Evolutionary conservation across 2,888 invertebrate species (phyloP), one percentile per base, ranked within the genome.

Genomic region (Drosophila lutescens): DNA sequence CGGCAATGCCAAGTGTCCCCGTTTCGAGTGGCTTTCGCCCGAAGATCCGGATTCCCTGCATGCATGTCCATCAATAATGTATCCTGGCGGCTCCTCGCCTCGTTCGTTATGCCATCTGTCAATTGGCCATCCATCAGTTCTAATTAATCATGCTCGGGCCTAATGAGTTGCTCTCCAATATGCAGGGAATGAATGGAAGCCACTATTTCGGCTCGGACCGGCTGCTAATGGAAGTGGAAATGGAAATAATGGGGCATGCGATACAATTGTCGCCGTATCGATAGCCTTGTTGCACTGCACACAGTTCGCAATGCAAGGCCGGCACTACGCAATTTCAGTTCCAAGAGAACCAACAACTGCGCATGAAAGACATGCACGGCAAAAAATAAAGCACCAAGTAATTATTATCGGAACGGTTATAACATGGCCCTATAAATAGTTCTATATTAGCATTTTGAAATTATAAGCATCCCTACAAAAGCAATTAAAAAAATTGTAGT

Each of bases 111-210:
- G 87, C 77, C 75, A 76, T 76, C 66, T 74, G 74, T 82, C 80
- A 86, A 86, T 88, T 85, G 88, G 79, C 85, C 76, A 79, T 87
- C 88, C 80, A 87, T 87, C 89, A 86, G 74, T 85, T 77, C 88
- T 89, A 89, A 87, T 87, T 87, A 90, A 87, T 87, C 88, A 89
- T 86, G 79, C 74, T 81, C 69, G 61, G 71, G 67, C 73, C 67
- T 87, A 80, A 82, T 79, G 86, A 77, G 74, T 74, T 20, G 77
- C 74, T 78, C 72, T 73, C 62, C 59, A 59, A 71, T 74, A 61
- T 61, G 62, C 78, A 60, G 65, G 47, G 47, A 12, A 47, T 63
- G 71, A 84, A 84, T 80, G 76, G 77, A 74, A 76, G 70, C 74
- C 32, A 17, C 54, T 65, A 61, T 47, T 32, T 47, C 47, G 30